Evolutionary conservation across 2,113 vertebrate species (phyloP), one percentile per base, ranked within the genome.

Genomic region (Brachyhypopomus gauderio): DNA sequence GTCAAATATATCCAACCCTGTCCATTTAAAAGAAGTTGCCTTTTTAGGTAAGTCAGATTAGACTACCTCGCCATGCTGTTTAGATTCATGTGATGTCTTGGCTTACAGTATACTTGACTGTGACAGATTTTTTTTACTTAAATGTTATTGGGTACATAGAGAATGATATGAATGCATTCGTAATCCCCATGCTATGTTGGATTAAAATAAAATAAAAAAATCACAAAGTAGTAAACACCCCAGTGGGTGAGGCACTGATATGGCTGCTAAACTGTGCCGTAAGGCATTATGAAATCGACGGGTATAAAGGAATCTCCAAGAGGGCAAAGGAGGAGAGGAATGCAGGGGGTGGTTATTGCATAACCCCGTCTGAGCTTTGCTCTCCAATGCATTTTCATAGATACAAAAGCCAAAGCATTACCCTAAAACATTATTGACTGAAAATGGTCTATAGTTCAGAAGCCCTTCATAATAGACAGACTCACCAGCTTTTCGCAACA

Each of bases 241-340:
- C 30, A 30, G 30, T 30, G 73, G 75, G 62, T 62, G 70, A 81
- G 70, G 72, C 41, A 34, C 59, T 23, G 3, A 27, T n/a, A 17
- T 23, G 58, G 19, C 55, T 36, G 23, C 12, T 74, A 75, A 83
- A 63, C 56, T 41, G 41, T 56, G 64, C 55, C 75, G 23, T 64
- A 70, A 85, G 67, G 27, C 34, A n/a, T 83, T 85, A 80, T 16
- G 62, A 77, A 86, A 84, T 63, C 7, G 2, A 12, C 30, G 6
- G 70, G 45, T 48, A 64, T 63, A 41, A 63, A 70, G 63, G 73
- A 70, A 75, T 59, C 55, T 67, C 52, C 62, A 34, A 36, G 48
- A 73, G 70, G 36, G 63, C 45, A 69, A 75, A 75, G 38, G 22
- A 74, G 77, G 41, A 30, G 48, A 76, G 34, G 71, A 74, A 78